Conservation (phyloP, 2,113 vertebrate genomes). For the Hyaena hyaena region DNA sequence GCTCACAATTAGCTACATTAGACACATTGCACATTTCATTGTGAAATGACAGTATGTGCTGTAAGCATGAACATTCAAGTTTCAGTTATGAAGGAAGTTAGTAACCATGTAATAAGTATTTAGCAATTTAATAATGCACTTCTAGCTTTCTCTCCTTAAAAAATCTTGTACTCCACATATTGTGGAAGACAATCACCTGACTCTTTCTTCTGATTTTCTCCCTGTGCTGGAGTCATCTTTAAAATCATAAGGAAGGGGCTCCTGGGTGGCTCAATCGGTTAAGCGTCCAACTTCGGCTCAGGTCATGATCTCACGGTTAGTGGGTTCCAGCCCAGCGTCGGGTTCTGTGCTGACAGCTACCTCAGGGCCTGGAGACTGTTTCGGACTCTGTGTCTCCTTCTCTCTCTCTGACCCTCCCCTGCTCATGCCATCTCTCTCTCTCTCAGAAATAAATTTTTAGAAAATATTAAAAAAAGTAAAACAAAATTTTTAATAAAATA, state of each 20-base stretch:
- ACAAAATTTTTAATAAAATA: too few species aligned
- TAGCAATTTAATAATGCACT: background rate
- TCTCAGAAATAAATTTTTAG: too few species aligned
- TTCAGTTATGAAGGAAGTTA: constrained; percentile 42
- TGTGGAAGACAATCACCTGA: background rate
- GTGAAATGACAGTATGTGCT: background rate
- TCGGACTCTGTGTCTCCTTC: too few species aligned
- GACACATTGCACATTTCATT: background rate
- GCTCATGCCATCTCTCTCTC: too few species aligned
- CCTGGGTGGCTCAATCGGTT: too few species aligned
- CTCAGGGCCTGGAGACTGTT: too few species aligned
- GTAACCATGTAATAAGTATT: background rate
- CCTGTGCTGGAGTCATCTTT: background rate
- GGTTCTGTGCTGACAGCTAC: too few species aligned
- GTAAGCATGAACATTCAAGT: background rate
- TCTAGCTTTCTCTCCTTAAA: background rate
- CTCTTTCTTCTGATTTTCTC: background rate
- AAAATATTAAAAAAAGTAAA: too few species aligned
- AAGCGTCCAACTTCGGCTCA: too few species aligned
- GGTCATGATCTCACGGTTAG: too few species aligned
- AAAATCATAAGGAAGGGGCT: background rate
- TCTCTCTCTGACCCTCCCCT: too few species aligned
- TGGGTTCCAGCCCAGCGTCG: too few species aligned
- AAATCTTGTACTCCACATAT: background rate
- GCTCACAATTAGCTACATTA: rapidly evolving